Base-by-base conservation (phyloP, 2,888 invertebrate genomes). In the Bedellia somnulentella region DNA sequence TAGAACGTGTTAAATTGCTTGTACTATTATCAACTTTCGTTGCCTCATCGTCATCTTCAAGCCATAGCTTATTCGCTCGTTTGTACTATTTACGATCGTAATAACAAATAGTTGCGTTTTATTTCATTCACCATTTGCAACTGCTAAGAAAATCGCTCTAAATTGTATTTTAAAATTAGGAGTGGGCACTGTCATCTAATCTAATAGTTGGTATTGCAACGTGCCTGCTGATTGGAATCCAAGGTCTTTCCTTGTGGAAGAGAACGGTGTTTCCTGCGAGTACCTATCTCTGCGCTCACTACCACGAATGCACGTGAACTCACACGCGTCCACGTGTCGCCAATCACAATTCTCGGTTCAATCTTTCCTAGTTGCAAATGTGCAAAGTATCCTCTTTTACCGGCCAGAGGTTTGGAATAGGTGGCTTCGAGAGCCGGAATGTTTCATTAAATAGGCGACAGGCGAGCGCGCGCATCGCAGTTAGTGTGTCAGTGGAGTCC, bases 201-300 rank as follows among this genome's bases (percentile, higher is more conserved):
- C n/a, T n/a, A n/a, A n/a, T n/a, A n/a, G n/a, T n/a, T n/a, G n/a
- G n/a, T n/a, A 67, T 70, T 71, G 71, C 73, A 71, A 68, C 68
- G 68, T 68, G 68, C 67, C 67, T 67, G 17, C 26, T 32, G 33
- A 68, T 70, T 71, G 64, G 58, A 60, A 67, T 59, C 76, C 76
- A 76, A 77, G 76, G 76, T 71, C 76, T 76, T 77, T 77, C 76
- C 76, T 76, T 64, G 71, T 76, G 75, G 73, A 77, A 76, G 76
- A 77, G 76, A 77, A 75, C 71, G 76, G 75, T 63, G 75, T 75
- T 76, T 77, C 76, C 76, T 76, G 76, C 71, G 73, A 52, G 66
- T 64, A 64, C 70, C 71, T 71, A 67, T 73, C 71, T 70, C 68
- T 62, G 61, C n/a, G n/a, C 57, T 57, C 70, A 67, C 70, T 62